These are phyloP conservation scores for Centrocercus urophasianus DNA, from an alignment of 2,113 vertebrate species.

Conservation along the genomic window DNA sequence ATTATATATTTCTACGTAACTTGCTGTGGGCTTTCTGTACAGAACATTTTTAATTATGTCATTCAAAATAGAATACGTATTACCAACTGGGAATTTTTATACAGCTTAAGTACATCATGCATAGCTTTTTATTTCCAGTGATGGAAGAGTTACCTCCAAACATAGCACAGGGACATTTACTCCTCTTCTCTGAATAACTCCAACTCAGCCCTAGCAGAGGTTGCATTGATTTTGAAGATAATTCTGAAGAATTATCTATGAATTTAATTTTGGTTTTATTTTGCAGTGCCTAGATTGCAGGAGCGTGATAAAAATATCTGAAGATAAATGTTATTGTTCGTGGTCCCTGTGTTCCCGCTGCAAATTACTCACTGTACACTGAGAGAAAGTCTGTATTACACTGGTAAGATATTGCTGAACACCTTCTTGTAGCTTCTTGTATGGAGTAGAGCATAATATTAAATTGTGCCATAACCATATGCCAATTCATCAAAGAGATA, in stretches of 20 bases:
- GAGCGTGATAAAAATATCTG: background rate
- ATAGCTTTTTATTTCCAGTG: background rate
- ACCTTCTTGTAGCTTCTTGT: background rate
- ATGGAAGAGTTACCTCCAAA: background rate
- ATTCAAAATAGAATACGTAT: background rate
- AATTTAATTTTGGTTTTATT: background rate
- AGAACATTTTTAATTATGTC: background rate
- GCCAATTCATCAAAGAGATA: background rate
- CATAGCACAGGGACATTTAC: background rate
- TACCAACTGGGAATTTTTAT: background rate
- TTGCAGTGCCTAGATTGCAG: background rate
- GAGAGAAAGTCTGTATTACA: background rate
- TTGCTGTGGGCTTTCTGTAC: background rate
- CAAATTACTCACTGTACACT: background rate
- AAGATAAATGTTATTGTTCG: background rate
- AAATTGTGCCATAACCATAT: background rate
- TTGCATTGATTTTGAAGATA: conserved; percentile 17
- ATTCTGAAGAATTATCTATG: background rate
- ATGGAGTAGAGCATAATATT: background rate
- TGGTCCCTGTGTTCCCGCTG: background rate
- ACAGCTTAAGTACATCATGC: background rate
- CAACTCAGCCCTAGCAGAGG: background rate
- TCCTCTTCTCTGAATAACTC: background rate
- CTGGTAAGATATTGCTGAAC: background rate
- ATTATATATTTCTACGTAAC: background rate